Evolutionary conservation across 2,888 invertebrate genomes (phyloP), one percentile per base, ranked within the genome.

Genomic region (Drosophila meridionalis): DNA sequence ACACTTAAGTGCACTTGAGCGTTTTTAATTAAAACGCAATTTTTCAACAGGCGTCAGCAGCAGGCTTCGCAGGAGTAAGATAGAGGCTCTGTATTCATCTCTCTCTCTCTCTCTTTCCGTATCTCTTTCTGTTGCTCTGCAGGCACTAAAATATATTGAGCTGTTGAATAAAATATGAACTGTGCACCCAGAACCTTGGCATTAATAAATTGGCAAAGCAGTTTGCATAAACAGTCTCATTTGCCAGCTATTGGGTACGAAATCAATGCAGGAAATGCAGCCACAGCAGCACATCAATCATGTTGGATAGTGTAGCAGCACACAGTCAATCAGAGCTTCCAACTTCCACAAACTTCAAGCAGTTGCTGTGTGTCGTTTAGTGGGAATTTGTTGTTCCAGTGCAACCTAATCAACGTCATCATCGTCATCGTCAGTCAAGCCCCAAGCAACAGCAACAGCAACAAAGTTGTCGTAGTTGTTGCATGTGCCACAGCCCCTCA

Each of bases 1-100:
- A 87, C 83, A 88, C 85, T 87, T 88, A 88, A 87, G 88, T 85
- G 87, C 87, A 87, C 86, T 87, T 87, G 82, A 87, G 85, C 87
- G 85, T 88, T 88, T 87, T 87, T 87, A 87, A 87, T 87, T 87
- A 87, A 87, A 87, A 80, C 76, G 75, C 87, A 83, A 88, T 87
- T 87, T 87, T 83, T 78, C 86, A 87, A 76, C 73, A 63, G 69
- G 80, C 80, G 65, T 67, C 76, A 69, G 68, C 67, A 58, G 58
- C 74, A 74, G 75, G 36, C 14, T 30, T 9, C 40, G n/a, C 28
- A 7, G 11, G 59, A 9, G 50, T 26, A 47, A 14, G 42, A 56
- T 2, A 3, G 30, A 42, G 11, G 11, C 30, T 14, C 42, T 28
- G 38, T 0, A 8, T 9, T n/a, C 3, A n/a, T 8, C 34, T 34